A percentile compares a stretch with the other conserved stretches of the same genome.
phyloP scores from a whole-genome alignment of 2,888 invertebrate species.

The Globia sparganii region DNA sequence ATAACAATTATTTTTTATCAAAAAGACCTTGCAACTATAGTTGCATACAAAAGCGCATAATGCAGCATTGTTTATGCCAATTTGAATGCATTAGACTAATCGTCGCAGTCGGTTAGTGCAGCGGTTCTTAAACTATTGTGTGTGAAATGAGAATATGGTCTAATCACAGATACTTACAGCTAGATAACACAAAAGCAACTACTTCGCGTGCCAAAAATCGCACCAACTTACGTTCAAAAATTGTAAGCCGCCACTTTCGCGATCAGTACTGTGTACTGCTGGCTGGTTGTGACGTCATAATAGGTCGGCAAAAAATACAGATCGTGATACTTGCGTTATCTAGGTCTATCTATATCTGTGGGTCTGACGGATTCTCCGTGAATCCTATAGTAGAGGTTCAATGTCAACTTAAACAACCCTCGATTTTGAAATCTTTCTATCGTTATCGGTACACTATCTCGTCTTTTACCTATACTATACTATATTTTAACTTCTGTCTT shows the following conservation, averaged over 20 bases:
- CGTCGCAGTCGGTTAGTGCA: conserved; percentile 39
- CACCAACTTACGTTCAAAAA: no score
- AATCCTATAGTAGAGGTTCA: background rate
- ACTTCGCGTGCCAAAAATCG: no score
- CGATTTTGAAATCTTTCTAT: background rate
- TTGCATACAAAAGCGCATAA: conserved; percentile 64
- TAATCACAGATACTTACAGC: no score
- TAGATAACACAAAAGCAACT: no score
- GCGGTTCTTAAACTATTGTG: conserved; percentile 21
- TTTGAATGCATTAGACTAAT: conserved; percentile 73
- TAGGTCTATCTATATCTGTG: no score
- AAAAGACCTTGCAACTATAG: conserved; percentile 62
- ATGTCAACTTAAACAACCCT: background rate
- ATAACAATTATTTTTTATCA: conserved; percentile 62
- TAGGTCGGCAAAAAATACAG: no score
- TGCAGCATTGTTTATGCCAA: conserved; percentile 71
- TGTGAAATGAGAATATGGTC: background rate
- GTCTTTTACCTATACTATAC: background rate
- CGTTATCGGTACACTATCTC: background rate
- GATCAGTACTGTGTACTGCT: no score
- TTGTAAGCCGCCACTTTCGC: no score
- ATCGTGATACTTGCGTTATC: no score
- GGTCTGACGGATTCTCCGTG: background rate
- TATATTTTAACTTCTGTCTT: background rate
- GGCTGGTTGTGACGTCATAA: no score